These are phyloP conservation scores for Drosophila robusta DNA, from an alignment of 2,888 invertebrate species.

Conservation along the genomic window DNA sequence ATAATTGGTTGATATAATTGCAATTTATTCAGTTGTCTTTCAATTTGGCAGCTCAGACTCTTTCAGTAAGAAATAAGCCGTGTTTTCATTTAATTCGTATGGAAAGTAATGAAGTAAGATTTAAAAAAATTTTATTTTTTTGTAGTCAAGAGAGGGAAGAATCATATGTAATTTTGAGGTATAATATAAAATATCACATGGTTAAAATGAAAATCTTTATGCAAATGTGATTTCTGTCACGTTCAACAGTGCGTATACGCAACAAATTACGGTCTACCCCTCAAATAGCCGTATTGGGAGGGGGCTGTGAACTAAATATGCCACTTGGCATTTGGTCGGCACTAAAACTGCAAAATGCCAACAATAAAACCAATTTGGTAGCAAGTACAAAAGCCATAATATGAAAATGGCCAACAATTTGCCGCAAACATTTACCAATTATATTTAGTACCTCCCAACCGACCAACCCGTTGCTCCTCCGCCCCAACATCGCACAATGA, in stretches of 20 bases:
- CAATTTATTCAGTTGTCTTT: not conserved
- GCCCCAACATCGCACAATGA: not conserved
- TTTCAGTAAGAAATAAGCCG: not conserved
- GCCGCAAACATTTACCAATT: constrained; percentile 71
- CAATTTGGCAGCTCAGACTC: not conserved
- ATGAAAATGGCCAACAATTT: constrained; percentile 67
- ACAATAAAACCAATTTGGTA: constrained; percentile 66
- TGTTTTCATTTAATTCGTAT: not conserved
- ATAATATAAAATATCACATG: not conserved
- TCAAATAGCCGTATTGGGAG: constrained; percentile 4
- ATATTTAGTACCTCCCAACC: constrained; percentile 51
- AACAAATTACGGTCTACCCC: not conserved
- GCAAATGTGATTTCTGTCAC: constrained; percentile 1
- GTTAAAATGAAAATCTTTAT: not conserved
- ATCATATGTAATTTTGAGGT: too few relatives aligned
- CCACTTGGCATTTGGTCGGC: constrained; percentile 14
- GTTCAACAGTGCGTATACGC: constrained; percentile 16
- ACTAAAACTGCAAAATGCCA: constrained; percentile 40
- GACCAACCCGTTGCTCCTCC: not conserved
- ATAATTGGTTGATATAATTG: constrained; percentile 1
- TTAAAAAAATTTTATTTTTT: not conserved
- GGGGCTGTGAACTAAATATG: constrained; percentile 3
- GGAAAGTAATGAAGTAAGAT: not conserved
- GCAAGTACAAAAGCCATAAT: constrained; percentile 64
- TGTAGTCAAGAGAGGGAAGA: too few relatives aligned